Base-by-base conservation (phyloP, 2,113 vertebrate species). In the Aphelocoma coerulescens region DNA sequence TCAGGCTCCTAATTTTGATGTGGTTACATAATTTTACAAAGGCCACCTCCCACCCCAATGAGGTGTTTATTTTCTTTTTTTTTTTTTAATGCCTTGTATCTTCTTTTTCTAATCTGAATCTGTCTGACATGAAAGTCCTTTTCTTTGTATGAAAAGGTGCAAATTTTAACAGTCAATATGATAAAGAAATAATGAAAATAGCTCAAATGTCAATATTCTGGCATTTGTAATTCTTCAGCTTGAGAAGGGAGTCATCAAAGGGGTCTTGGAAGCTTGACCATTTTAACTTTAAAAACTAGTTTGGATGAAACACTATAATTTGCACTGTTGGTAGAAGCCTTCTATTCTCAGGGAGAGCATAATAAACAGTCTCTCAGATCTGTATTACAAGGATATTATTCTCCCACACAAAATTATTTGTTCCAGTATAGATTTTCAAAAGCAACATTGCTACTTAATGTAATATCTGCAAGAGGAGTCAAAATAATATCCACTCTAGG, bases 391-490 rank as follows among this genome's bases (percentile, higher is more conserved):
- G 4, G 10, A 15, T 75, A 78, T 90, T 69, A 67, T 67, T 94
- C 55, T 84, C 19, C 21, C 30, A 86, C 17, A 54, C 13, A 62
- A 81, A 75, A 67, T 63, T 24, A 55, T 67, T 90, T 80, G 19
- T 80, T 93, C 44, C 9, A 20, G 11, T n/a, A 43, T 16, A 30
- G 19, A 33, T 57, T 85, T 94, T 91, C 55, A 84, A 91, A 96
- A 71, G 4, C 11, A 77, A 23, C 30, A 14, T 68, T 93, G 18
- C 13, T 90, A 59, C 13, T 71, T 82, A 84, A 77, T 71, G 18
- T 37, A 54, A 57, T 63, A 18, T 91, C 89, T 93, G 28, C 24
- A 88, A 65, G 55, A 2, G 12, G 24, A 93, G 20, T 52, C 86
- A 73, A 51, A 91, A 76, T 33, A 76, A 80, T 55, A 68, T 74